Conservation (phyloP, 2,888 invertebrate genomes). For the Phyllotreta cruciferae region DNA sequence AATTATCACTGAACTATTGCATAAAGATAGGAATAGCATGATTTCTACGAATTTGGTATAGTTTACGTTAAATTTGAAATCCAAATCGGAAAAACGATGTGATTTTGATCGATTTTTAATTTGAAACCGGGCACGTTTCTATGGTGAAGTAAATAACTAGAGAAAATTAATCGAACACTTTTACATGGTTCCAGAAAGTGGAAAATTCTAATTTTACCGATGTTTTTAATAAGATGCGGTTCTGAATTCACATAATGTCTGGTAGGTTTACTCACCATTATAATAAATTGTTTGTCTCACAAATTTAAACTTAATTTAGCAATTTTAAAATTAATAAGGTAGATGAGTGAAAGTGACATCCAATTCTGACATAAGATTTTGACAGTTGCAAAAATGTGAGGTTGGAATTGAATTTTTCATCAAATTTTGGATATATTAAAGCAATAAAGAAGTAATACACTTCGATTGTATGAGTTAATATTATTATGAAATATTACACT, state of each 20-base stretch:
- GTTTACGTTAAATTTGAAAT: slow-evolving; percentile 10
- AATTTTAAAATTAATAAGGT: not conserved
- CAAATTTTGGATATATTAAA: too few relatives aligned
- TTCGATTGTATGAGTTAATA: too few relatives aligned
- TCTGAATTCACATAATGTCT: slow-evolving; percentile 1
- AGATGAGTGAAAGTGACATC: slow-evolving; percentile 1
- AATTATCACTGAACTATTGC: slow-evolving; percentile 21
- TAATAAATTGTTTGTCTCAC: not conserved
- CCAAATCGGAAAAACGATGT: too few relatives aligned
- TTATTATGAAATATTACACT: too few relatives aligned
- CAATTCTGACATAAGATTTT: not conserved
- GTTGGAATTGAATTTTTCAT: too few relatives aligned
- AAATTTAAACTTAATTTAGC: not conserved
- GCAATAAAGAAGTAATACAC: too few relatives aligned
- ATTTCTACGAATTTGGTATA: not conserved
- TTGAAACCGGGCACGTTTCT: slow-evolving; percentile 36
- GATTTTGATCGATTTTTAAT: slow-evolving; percentile 15
- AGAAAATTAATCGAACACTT: slow-evolving; percentile 1
- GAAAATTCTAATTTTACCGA: slow-evolving; percentile 7
- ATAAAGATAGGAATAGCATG: slow-evolving; percentile 1
- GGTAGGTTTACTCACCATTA: slow-evolving; percentile 38
- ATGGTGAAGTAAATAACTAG: slow-evolving; percentile 44
- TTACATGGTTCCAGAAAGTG: slow-evolving; percentile 2
- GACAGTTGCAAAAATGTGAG: too few relatives aligned
- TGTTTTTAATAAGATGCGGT: slow-evolving; percentile 17